Percentiles rank a stretch among this genome's conserved stretches.
phyloP scores from a whole-genome alignment of 2,888 invertebrate species.

The Sarcophaga variegata region DNA sequence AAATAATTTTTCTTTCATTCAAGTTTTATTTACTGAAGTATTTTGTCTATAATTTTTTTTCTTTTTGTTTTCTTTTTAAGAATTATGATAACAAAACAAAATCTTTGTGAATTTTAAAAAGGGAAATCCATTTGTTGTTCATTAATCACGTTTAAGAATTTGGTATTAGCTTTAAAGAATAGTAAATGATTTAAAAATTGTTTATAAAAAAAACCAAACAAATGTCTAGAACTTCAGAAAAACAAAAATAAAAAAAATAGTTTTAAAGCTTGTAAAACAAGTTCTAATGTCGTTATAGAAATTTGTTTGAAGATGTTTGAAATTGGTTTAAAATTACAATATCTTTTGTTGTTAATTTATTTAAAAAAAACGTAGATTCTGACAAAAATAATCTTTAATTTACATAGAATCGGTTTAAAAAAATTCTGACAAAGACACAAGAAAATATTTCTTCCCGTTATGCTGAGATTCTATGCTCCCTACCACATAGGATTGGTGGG shows the following conservation, averaged over 20 bases:
- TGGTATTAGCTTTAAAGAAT: neutral
- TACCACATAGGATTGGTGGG: too few relatives aligned
- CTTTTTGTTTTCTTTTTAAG: neutral
- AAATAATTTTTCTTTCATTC: neutral
- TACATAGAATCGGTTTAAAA: neutral
- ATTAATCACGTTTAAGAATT: slow-evolving; percentile 8
- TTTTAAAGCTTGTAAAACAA: neutral
- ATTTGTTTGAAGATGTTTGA: slow-evolving; percentile 5
- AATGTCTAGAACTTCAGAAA: too few relatives aligned
- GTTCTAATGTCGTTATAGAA: slow-evolving; percentile 23
- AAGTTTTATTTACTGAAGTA: neutral
- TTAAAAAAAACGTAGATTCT: neutral
- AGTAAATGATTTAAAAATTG: too few relatives aligned
- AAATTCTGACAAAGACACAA: neutral
- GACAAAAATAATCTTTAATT: neutral
- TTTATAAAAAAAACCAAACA: too few relatives aligned
- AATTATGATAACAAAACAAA: neutral
- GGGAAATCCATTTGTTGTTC: slow-evolving; percentile 33
- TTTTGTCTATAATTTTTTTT: too few relatives aligned
- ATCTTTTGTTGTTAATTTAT: neutral
- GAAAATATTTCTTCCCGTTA: neutral
- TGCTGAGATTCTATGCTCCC: too few relatives aligned
- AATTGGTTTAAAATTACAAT: neutral
- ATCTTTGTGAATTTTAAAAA: neutral
- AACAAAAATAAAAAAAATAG: too few relatives aligned